Evolutionary conservation across 1,140 invertebrate genomes (phyloP).

Genomic region (Lasioglossum albipes): DNA sequence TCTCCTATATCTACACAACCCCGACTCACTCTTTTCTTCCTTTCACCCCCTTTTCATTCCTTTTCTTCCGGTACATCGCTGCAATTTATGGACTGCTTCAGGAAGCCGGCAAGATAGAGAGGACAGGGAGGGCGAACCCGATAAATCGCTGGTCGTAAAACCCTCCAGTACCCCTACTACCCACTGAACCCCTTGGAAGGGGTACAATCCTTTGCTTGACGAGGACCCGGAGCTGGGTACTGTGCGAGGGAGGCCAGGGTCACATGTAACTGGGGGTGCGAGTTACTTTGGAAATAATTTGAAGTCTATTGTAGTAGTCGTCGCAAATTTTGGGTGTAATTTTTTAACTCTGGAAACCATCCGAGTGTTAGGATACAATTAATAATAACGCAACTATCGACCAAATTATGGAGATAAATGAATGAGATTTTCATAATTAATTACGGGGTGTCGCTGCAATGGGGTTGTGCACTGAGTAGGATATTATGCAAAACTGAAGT

Average conservation of each 20-base stretch:
- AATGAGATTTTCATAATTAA: too few relatives aligned
- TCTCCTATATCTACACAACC: background rate
- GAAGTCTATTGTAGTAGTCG: too few relatives aligned
- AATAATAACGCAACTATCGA: too few relatives aligned
- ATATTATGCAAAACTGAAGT: too few relatives aligned
- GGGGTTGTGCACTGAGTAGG: too few relatives aligned
- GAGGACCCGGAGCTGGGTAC: slow-evolving; percentile 18
- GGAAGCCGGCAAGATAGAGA: slow-evolving; percentile 49
- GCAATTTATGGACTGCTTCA: slow-evolving; percentile 68
- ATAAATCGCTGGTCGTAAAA: slow-evolving; percentile 72
- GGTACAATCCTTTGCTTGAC: slow-evolving; percentile 28
- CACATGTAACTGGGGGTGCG: too few relatives aligned
- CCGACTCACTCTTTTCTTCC: slow-evolving; percentile 17
- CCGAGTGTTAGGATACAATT: too few relatives aligned
- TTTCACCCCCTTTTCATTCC: slow-evolving; percentile 49
- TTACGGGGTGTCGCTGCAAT: too few relatives aligned
- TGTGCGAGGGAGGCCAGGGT: background rate
- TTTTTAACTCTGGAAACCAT: too few relatives aligned
- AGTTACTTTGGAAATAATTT: too few relatives aligned
- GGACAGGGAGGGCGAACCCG: slow-evolving; percentile 51
- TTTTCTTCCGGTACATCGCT: slow-evolving; percentile 66
- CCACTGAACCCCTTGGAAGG: background rate
- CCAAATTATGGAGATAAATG: too few relatives aligned
- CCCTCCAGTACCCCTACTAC: slow-evolving; percentile 29
- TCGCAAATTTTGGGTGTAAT: too few relatives aligned